Conservation (phyloP, 2,888 invertebrate species). For the Eilema sororculum region DNA sequence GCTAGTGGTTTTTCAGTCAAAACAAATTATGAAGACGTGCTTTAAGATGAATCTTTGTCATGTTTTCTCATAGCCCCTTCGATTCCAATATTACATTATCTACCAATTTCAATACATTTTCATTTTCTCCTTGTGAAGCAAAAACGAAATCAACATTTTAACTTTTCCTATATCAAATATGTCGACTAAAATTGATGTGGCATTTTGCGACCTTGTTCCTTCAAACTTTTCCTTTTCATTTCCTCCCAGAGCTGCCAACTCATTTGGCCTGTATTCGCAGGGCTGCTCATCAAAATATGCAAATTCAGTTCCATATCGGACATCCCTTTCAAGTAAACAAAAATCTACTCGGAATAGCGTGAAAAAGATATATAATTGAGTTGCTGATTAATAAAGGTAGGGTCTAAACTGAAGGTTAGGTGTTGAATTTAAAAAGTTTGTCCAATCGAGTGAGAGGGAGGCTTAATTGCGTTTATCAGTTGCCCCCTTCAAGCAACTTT, state of each 20-base stretch:
- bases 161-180: slow-evolving; percentile 17
- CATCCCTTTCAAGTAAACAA: slow-evolving; percentile 57
- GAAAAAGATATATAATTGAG: slow-evolving; percentile 61
- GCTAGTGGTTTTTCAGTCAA: background rate
- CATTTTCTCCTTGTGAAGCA: background rate
- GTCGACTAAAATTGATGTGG: slow-evolving; percentile 24
- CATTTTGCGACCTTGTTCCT: slow-evolving; percentile 23
- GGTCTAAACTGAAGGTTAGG: slow-evolving; percentile 55
- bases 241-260: slow-evolving; percentile 34
- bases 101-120: slow-evolving; percentile 5
- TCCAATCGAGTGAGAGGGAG: slow-evolving; percentile 67
- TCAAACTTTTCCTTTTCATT: slow-evolving; percentile 39
- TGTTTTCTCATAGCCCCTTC: background rate
- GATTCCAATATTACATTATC: background rate
- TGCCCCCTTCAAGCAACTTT: slow-evolving; percentile 69
- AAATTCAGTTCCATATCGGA: slow-evolving; percentile 47
- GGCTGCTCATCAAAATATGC: slow-evolving; percentile 52
- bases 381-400: slow-evolving; percentile 71
- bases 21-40: background rate
- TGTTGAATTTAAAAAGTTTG: slow-evolving; percentile 68
- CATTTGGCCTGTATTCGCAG: slow-evolving; percentile 42
- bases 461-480: slow-evolving; percentile 82
- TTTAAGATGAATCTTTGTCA: background rate
- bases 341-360: slow-evolving; percentile 49
- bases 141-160: background rate